A percentile compares a stretch with the other conserved stretches of the same genome.
Conservation (phyloP, 2,888 invertebrate genomes). For the Nasonovia ribisnigri region DNA sequence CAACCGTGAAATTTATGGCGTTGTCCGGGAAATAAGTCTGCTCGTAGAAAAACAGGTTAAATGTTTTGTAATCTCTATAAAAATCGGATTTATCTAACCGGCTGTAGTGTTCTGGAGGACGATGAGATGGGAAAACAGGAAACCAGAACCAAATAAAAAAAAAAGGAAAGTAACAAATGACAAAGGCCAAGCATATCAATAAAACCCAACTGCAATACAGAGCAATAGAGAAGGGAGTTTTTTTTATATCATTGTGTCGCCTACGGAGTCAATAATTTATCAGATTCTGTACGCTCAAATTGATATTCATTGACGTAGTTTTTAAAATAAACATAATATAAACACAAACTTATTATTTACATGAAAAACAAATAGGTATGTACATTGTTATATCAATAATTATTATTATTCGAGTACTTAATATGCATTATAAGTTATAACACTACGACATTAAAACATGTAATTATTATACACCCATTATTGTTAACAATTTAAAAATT, state of each 20-base stretch:
- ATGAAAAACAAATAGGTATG: not conserved
- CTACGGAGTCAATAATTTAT: constrained; percentile 40
- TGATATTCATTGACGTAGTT: constrained; percentile 9
- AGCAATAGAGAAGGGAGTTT: constrained; percentile 20
- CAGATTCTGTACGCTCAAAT: not conserved
- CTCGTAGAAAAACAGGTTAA: constrained; percentile 63
- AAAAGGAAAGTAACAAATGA: constrained; percentile 52
- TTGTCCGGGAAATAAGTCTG: constrained; percentile 62
- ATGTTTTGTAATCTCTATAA: constrained; percentile 65
- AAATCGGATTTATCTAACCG: constrained; percentile 64
- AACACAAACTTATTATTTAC: not conserved
- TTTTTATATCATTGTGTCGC: constrained; percentile 35
- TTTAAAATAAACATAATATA: not conserved
- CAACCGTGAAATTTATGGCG: constrained; percentile 63
- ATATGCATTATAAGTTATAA: not conserved
- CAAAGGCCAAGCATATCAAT: constrained; percentile 60
- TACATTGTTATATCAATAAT: not conserved
- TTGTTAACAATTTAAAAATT: not conserved
- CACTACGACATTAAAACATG: not conserved
- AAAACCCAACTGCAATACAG: constrained; percentile 51
- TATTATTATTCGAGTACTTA: not conserved
- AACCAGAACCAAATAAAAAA: constrained; percentile 45
- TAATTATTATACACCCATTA: not conserved
- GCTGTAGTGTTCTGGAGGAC: constrained; percentile 41
- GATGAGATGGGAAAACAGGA: constrained; percentile 44